Evolutionary conservation across 2,888 invertebrate genomes (phyloP), one percentile per base, ranked within the genome.

Genomic region (Agrypnus murinus): DNA sequence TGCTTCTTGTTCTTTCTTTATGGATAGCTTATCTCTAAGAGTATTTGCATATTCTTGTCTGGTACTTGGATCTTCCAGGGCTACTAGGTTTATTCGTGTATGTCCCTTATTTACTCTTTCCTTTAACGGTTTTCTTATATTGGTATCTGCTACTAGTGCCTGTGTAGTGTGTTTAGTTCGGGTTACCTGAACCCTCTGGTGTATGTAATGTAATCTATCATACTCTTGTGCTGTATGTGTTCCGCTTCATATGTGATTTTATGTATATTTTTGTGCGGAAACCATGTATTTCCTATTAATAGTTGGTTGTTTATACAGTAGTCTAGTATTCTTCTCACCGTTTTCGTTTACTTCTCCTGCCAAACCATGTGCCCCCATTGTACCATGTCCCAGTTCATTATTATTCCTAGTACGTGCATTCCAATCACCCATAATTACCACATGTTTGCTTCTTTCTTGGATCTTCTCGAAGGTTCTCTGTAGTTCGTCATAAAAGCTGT

Each of bases 91-190:
- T 25, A 25, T 25, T 25, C 5, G n/a, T 25, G 25, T 25, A 5
- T 25, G 25, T 5, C 5, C 5, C 5, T 25, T 25, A 25, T 25
- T 25, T 25, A 5, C 3, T n/a, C n/a, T n/a, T 25, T 25, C 25
- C 25, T 12, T 45, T 45, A 4, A 15, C 4, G 45, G 8, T 48
- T 48, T 5, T 48, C 2, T n/a, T 2, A 55, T 12, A 6, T 2
- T 32, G 1, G 55, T 55, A 14, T 55, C 55, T 14, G 34, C 55
- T 10, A 55, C n/a, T 32, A 55, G 10, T 14, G 55, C n/a, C 15
- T 31, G 14, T 55, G 32, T 25, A 5, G 2, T 2, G 25, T 25
- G 25, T 25, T 25, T 31, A 15, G 1, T 6, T 48, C 10, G 17
- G 19, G 19, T 25, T 7, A n/a, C 7, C 40, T 40, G 3, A 31